phyloP scores from a whole-genome alignment of 2,888 invertebrate genomes.

The Alcis repandata region DNA sequence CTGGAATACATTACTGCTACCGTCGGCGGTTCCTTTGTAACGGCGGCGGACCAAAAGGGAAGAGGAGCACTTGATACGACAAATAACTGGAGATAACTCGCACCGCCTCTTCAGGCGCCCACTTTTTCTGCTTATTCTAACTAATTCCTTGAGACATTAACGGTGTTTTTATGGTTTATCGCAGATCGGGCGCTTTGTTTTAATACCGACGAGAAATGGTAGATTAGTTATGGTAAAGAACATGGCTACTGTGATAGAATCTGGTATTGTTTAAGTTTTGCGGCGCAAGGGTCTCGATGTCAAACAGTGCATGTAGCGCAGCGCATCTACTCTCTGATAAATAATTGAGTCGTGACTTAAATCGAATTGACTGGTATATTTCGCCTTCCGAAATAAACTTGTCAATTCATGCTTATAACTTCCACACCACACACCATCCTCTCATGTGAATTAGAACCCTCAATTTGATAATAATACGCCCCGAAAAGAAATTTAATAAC shows the following conservation, averaged over 20 bases:
- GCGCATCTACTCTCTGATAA: too few relatives aligned
- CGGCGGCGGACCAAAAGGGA: slow-evolving; percentile 66
- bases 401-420: slow-evolving; percentile 1
- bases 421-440: slow-evolving; percentile 7
- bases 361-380: too few relatives aligned
- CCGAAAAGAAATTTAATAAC: slow-evolving; percentile 49
- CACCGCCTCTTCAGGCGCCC: slow-evolving; percentile 70
- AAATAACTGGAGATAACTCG: slow-evolving; percentile 82
- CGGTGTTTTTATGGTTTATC: slow-evolving; percentile 65
- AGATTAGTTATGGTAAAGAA: neutral
- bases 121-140: slow-evolving; percentile 71
- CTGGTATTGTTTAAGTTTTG: neutral
- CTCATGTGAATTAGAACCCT: slow-evolving; percentile 17
- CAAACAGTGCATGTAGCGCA: too few relatives aligned
- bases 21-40: slow-evolving; percentile 78
- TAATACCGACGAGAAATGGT: slow-evolving; percentile 28
- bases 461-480: slow-evolving; percentile 29
- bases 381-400: neutral
- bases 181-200: slow-evolving; percentile 45
- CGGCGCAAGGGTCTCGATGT: neutral
- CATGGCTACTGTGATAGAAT: neutral
- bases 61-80: slow-evolving; percentile 81
- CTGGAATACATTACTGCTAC: slow-evolving; percentile 70
- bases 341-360: too few relatives aligned
- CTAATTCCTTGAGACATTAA: slow-evolving; percentile 67